Evolutionary conservation across 35 echinoderm and acorn worm species (phyloP).

Genomic region (Nesometra sesokonis): DNA sequence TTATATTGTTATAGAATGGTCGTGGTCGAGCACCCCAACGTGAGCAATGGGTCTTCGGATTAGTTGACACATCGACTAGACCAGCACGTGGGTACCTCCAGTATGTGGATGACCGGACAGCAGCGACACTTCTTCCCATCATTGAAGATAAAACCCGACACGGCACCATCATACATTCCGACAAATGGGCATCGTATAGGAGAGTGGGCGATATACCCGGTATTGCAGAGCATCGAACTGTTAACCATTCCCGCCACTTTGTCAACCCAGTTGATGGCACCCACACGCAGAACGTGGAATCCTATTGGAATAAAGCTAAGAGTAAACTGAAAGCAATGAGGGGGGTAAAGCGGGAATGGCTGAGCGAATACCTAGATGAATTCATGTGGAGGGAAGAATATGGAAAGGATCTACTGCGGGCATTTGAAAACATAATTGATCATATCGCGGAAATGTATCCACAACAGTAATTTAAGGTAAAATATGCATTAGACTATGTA

Average conservation of each 20-base stretch:
- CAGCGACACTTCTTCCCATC: constrained; percentile 17
- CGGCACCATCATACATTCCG: constrained; percentile 22
- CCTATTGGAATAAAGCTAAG: constrained; percentile 23
- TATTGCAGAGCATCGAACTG: background rate
- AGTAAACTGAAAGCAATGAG: constrained; percentile 10
- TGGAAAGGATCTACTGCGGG: background rate
- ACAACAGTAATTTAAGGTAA: background rate
- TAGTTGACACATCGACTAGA: background rate
- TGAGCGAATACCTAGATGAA: constrained; percentile 31
- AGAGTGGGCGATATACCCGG: background rate
- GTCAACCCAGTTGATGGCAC: constrained; percentile 24
- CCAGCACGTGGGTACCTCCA: constrained; percentile 16
- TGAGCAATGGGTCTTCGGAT: constrained; percentile 18
- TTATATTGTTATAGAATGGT: background rate
- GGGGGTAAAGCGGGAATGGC: constrained; percentile 7
- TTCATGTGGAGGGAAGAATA: constrained; percentile 42
- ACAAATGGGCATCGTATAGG: constrained; percentile 20
- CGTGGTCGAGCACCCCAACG: background rate
- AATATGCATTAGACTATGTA: too few species aligned
- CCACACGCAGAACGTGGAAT: constrained; percentile 5
- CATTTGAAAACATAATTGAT: constrained; percentile 2
- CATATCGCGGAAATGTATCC: constrained; percentile 43
- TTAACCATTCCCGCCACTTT: constrained; percentile 39
- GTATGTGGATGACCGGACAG: constrained; percentile 1
- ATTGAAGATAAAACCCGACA: constrained; percentile 21